These are phyloP conservation scores for Scartelaos histophorus DNA, from an alignment of 2,113 vertebrate genomes.

Conservation along the genomic window DNA sequence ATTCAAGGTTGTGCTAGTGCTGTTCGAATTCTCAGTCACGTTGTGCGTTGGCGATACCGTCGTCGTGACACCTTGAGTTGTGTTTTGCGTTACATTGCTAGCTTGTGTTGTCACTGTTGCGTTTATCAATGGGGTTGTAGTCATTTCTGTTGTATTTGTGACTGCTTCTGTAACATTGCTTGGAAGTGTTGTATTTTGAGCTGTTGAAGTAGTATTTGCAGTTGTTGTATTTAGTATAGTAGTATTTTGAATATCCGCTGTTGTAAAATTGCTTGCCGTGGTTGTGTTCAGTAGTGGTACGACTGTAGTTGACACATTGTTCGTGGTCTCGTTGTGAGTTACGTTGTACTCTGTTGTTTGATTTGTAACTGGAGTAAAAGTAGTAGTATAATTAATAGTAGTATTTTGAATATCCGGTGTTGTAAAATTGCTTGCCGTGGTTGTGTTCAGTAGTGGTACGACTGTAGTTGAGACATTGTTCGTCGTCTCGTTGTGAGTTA, in stretches of 20 bases:
- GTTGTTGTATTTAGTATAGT: neutral
- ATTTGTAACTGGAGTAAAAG: too few species aligned
- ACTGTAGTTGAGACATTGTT: too few species aligned
- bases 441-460: neutral
- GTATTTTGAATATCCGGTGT: neutral
- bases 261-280: neutral
- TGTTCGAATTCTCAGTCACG: slow-evolving; percentile 23
- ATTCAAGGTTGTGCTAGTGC: neutral
- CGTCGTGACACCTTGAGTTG: neutral
- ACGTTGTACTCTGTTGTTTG: neutral
- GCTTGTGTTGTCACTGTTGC: neutral
- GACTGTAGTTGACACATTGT: too few species aligned
- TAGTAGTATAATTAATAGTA: too few species aligned
- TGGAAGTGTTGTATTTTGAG: slow-evolving; percentile 10
- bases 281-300: neutral
- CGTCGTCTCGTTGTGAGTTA: neutral
- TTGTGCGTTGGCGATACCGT: slow-evolving; percentile 6
- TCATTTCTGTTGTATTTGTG: slow-evolving; percentile 5
- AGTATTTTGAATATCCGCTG: neutral
- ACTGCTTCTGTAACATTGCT: neutral
- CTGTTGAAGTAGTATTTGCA: neutral
- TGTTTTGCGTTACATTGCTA: neutral
- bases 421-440: neutral
- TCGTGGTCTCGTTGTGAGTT: neutral
- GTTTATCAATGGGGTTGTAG: slow-evolving; percentile 14